phyloP scores from a whole-genome alignment of 2,797 vertebrate genomes.

The Centroberyx gerrardi region DNA sequence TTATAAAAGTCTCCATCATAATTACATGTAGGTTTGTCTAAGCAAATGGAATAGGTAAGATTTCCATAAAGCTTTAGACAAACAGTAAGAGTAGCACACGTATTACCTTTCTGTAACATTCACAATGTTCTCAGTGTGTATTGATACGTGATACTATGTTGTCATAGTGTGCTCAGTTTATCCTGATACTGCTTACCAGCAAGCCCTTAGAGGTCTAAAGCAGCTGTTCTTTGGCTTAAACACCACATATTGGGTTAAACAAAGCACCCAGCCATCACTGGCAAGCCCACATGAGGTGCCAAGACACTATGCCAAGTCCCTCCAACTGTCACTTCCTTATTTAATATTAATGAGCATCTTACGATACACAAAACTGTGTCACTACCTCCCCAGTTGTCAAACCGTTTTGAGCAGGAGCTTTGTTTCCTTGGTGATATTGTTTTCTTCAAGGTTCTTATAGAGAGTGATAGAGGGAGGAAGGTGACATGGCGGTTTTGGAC shows the following conservation, averaged over 20 bases:
- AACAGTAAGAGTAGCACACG: not conserved
- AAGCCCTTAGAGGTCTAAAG: slow-evolving; percentile 41
- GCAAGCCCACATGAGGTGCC: slow-evolving; percentile 66
- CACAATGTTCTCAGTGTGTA: not conserved
- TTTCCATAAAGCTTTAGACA: no score
- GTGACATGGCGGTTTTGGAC: slow-evolving; percentile 53
- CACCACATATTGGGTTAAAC: slow-evolving; percentile 68
- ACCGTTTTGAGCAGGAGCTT: slow-evolving; percentile 39
- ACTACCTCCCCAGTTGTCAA: slow-evolving; percentile 38
- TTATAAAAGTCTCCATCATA: slow-evolving; percentile 8
- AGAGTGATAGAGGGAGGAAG: slow-evolving; percentile 49
- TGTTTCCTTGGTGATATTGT: slow-evolving; percentile 35
- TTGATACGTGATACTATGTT: not conserved
- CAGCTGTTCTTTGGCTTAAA: slow-evolving; percentile 68
- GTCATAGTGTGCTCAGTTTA: slow-evolving; percentile 20
- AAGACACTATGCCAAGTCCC: slow-evolving; percentile 72
- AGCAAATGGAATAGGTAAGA: not conserved
- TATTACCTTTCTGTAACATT: not conserved
- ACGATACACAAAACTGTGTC: slow-evolving; percentile 59
- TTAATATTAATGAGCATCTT: slow-evolving; percentile 82
- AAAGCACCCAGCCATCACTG: slow-evolving; percentile 69
- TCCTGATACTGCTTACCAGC: slow-evolving; percentile 11
- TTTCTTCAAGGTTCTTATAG: slow-evolving; percentile 30
- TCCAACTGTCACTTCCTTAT: slow-evolving; percentile 83
- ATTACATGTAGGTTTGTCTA: not conserved